A percentile compares a stretch with the other conserved stretches of the same genome.
phyloP scores from a whole-genome alignment of 2,797 vertebrate species.

The Salmo trutta region DNA sequence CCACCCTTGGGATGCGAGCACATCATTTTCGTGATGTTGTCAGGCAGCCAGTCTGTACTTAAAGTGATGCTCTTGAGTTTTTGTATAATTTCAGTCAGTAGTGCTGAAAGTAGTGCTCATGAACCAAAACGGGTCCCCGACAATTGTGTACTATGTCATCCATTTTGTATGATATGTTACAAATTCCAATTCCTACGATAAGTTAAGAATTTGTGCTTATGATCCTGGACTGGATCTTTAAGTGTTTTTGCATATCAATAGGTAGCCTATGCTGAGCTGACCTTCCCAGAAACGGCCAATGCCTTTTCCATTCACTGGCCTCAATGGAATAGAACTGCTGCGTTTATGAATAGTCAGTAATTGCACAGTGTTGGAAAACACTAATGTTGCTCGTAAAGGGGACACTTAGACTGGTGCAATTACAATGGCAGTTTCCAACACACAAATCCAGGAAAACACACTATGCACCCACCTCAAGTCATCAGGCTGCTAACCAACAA shows the following conservation, averaged over 20 bases:
- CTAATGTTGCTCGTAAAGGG: slow-evolving; percentile 70
- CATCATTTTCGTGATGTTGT: too few species aligned
- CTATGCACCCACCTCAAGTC: slow-evolving; percentile 45
- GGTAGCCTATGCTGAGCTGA: slow-evolving; percentile 42
- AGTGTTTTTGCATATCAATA: slow-evolving; percentile 66
- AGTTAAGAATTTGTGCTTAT: slow-evolving; percentile 30
- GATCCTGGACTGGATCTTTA: slow-evolving; percentile 49
- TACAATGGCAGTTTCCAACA: slow-evolving; percentile 62
- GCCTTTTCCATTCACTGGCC: slow-evolving; percentile 37
- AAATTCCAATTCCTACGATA: not conserved
- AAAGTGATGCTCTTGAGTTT: too few species aligned
- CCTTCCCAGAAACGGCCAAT: slow-evolving; percentile 40
- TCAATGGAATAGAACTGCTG: slow-evolving; percentile 49
- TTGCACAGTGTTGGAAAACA: slow-evolving; percentile 74
- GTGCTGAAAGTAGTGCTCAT: too few species aligned
- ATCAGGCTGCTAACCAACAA: slow-evolving; percentile 54
- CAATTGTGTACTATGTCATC: too few species aligned
- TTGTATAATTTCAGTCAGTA: too few species aligned
- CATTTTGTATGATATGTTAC: too few species aligned
- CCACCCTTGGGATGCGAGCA: too few species aligned
- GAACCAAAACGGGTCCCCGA: too few species aligned
- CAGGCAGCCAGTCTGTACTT: too few species aligned
- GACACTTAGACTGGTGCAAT: slow-evolving; percentile 71
- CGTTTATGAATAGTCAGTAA: slow-evolving; percentile 69
- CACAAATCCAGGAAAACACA: slow-evolving; percentile 65